A percentile compares a stretch with the other conserved stretches of the same genome.
phyloP scores from a whole-genome alignment of 2,888 invertebrate genomes.

The Eulithis testata region DNA sequence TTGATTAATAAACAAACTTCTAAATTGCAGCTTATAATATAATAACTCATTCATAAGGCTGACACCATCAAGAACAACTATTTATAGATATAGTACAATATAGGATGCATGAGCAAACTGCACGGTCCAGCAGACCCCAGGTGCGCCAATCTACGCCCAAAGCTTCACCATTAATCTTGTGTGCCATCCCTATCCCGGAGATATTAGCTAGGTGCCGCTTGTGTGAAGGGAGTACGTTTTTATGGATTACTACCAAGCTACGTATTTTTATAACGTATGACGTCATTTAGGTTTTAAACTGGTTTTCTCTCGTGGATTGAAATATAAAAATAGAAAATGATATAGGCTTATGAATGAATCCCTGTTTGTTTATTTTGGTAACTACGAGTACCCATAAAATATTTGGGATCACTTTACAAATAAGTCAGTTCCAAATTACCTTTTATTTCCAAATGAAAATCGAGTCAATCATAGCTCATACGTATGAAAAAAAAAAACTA shows the following conservation, averaged over 20 bases:
- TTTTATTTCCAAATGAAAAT: no score
- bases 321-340: no score
- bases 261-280: constrained; percentile 17
- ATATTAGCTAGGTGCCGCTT: constrained; percentile 38
- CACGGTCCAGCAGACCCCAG: constrained; percentile 48
- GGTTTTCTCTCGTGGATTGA: not conserved
- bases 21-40: no score
- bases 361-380: not conserved
- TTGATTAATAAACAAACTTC: no score
- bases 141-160: constrained; percentile 59
- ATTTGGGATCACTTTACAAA: no score
- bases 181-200: constrained; percentile 37
- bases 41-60: not conserved
- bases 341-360: no score
- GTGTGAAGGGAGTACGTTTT: constrained; percentile 30
- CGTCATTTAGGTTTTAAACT: constrained; percentile 14
- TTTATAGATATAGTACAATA: constrained; percentile 31
- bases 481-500: no score
- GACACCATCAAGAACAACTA: not conserved
- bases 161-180: constrained; percentile 73
- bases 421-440: no score
- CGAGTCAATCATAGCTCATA: no score
- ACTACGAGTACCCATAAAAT: no score
- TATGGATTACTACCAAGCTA: constrained; percentile 16
- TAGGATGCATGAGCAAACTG: constrained; percentile 47